A percentile compares a stretch with the other conserved stretches of the same genome.
Evolutionary conservation across 1,140 invertebrate species (phyloP).

Genomic region (Anastrepha obliqua): DNA sequence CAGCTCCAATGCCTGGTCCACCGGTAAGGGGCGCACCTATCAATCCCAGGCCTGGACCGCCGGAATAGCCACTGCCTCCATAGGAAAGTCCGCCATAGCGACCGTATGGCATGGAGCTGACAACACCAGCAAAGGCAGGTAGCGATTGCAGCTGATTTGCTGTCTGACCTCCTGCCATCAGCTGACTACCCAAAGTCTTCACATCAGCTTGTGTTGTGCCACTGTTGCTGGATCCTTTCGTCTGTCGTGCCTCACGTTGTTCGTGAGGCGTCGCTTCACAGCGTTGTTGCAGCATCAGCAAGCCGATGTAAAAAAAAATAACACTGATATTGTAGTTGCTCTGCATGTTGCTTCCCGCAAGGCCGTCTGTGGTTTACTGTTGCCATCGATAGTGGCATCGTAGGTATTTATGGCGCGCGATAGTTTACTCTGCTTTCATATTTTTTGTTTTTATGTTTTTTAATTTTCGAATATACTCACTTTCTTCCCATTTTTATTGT

Average conservation of each 20-base stretch:
- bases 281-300: not conserved
- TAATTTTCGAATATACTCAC: not conserved
- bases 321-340: not conserved
- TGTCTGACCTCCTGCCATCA: not conserved
- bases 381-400: no score
- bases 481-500: conserved; percentile 13
- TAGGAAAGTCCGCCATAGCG: not conserved
- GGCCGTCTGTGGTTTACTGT: not conserved
- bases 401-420: not conserved
- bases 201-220: not conserved
- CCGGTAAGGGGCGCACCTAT: not conserved
- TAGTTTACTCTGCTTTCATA: no score
- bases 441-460: not conserved
- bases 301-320: not conserved
- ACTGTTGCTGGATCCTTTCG: not conserved
- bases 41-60: not conserved
- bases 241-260: not conserved
- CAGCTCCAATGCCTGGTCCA: not conserved
- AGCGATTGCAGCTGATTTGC: not conserved
- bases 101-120: not conserved
- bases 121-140: not conserved
- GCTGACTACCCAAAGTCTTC: not conserved
- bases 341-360: conserved; percentile 36
- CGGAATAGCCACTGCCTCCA: not conserved
- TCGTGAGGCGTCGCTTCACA: not conserved